Evolutionary conservation across 2,888 invertebrate genomes (phyloP).

Genomic region (Alloscopus bannaensis): DNA sequence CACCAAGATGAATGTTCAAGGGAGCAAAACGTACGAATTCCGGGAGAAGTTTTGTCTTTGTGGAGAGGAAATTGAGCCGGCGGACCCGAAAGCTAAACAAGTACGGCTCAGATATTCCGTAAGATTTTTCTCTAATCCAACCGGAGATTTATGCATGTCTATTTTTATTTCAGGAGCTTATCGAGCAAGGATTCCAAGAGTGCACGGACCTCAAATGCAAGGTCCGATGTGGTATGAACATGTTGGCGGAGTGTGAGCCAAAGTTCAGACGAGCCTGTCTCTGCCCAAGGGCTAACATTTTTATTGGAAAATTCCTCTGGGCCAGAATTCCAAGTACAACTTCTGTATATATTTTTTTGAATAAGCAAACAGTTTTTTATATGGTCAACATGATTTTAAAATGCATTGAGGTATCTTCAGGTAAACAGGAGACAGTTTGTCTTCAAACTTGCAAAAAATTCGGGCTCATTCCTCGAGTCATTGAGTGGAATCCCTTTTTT

Average conservation of each 20-base stretch:
- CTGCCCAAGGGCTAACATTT: conserved; percentile 57
- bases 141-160: too few relatives aligned
- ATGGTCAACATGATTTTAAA: too few relatives aligned
- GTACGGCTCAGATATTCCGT: too few relatives aligned
- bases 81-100: too few relatives aligned
- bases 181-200: conserved; percentile 59
- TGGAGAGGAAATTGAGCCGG: conserved; percentile 42
- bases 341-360: too few relatives aligned
- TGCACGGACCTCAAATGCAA: conserved; percentile 66
- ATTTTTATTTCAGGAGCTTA: conserved; percentile 38
- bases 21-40: conserved; percentile 35
- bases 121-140: too few relatives aligned
- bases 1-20: conserved; percentile 1
- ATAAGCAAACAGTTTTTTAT: too few relatives aligned
- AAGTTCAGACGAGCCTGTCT: conserved; percentile 56
- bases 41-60: conserved; percentile 62
- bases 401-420: too few relatives aligned
- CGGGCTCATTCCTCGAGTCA: conserved; percentile 49
- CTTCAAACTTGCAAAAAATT: conserved; percentile 32
- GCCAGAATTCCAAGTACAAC: conserved; percentile 50
- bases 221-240: conserved; percentile 60
- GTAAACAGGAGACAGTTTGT: conserved; percentile 56
- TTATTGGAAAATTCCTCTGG: conserved; percentile 63
- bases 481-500: conserved; percentile 67
- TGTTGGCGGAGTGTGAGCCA: conserved; percentile 59